Conservation (phyloP, 2,113 vertebrate genomes). For the Bagarius yarrelli region DNA sequence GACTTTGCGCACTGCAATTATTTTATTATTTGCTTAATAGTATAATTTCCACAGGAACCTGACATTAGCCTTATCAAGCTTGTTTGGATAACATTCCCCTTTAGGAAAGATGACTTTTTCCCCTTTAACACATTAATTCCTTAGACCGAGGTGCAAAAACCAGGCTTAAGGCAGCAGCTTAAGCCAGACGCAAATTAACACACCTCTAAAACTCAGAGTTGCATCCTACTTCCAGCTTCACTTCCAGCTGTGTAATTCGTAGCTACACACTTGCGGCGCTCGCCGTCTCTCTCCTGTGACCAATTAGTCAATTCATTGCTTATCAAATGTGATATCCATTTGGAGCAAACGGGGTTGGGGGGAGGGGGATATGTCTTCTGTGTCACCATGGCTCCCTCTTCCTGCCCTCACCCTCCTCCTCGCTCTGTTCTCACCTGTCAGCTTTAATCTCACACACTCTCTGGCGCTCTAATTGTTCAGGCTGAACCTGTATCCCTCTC, state of each 20-base stretch:
- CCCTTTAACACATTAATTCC: not conserved
- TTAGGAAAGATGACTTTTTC: not conserved
- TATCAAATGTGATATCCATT: slow-evolving; percentile 74
- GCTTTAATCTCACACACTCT: slow-evolving; percentile 70
- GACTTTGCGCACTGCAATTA: too few species aligned
- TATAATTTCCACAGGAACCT: not conserved
- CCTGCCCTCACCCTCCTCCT: slow-evolving; percentile 33
- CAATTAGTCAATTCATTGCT: slow-evolving; percentile 78
- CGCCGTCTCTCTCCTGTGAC: slow-evolving; percentile 66
- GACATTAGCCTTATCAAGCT: not conserved
- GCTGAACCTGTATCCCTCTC: slow-evolving; percentile 44
- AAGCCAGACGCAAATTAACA: slow-evolving; percentile 1
- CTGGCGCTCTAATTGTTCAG: slow-evolving; percentile 70
- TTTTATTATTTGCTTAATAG: not conserved
- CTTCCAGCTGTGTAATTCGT: not conserved
- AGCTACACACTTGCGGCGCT: slow-evolving; percentile 27
- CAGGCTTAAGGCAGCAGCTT: not conserved
- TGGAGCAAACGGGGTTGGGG: slow-evolving; percentile 61
- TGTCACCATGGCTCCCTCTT: slow-evolving; percentile 31
- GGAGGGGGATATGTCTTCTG: slow-evolving; percentile 59
- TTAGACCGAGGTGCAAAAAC: not conserved
- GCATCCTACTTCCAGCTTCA: not conserved
- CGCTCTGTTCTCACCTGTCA: slow-evolving; percentile 69
- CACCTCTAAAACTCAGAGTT: not conserved
- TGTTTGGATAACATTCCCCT: not conserved